Conservation (phyloP, 2,113 vertebrate genomes). For the Istiophorus platypterus region DNA sequence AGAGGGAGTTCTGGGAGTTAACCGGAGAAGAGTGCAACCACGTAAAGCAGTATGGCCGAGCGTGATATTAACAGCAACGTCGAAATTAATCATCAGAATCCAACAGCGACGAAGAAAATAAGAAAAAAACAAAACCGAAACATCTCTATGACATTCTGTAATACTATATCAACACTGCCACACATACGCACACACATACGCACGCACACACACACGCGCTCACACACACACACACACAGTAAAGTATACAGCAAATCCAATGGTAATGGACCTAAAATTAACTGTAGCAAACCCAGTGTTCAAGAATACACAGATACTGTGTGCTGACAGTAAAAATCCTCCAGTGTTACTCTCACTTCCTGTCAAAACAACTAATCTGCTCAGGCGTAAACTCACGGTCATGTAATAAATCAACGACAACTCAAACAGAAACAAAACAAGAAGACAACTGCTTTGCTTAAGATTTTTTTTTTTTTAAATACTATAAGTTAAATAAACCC, state of each 20-base stretch:
- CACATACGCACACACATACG: conserved; percentile 31
- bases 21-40: conserved; percentile 34
- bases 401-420: conserved; percentile 15
- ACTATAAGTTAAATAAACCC: conserved; percentile 59
- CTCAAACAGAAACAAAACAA: conserved; percentile 25
- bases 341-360: conserved; percentile 43
- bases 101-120: conserved; percentile 15
- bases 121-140: background rate
- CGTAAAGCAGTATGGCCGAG: conserved; percentile 1
- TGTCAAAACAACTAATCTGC: conserved; percentile 19
- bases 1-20: conserved; percentile 37
- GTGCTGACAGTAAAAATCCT: conserved; percentile 50
- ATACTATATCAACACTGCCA: conserved; percentile 40
- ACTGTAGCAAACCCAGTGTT: conserved; percentile 44
- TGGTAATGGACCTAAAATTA: conserved; percentile 29
- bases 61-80: conserved; percentile 39
- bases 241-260: conserved; percentile 43
- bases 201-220: conserved; percentile 24
- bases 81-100: conserved; percentile 21
- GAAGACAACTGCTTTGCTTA: conserved; percentile 26
- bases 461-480: conserved; percentile 30
- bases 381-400: conserved; percentile 40
- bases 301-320: conserved; percentile 72
- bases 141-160: conserved; percentile 30
- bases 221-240: conserved; percentile 26